Conservation (phyloP, 1,140 invertebrate species). For the Apis florea region DNA sequence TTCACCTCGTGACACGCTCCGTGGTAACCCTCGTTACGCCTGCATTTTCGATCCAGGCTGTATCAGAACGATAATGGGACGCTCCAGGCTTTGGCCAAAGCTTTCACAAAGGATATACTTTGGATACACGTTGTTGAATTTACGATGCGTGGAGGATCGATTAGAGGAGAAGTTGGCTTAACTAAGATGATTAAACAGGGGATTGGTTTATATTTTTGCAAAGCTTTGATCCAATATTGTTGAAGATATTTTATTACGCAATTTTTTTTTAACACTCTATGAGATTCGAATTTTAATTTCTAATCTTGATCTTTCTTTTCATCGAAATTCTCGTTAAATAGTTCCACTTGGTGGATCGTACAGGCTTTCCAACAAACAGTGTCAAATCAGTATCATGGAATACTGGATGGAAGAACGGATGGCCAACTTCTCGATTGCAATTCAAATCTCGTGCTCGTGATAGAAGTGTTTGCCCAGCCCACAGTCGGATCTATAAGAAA, state of each 20-base stretch:
- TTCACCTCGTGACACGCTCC: conserved; percentile 33
- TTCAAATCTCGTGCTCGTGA: neutral
- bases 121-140: neutral
- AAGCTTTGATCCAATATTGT: too few relatives aligned
- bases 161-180: too few relatives aligned
- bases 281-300: too few relatives aligned
- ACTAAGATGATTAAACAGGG: too few relatives aligned
- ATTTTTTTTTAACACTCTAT: too few relatives aligned
- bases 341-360: too few relatives aligned
- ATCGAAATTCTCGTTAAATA: too few relatives aligned
- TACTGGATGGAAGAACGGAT: conserved; percentile 8
- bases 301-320: too few relatives aligned
- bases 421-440: conserved; percentile 8
- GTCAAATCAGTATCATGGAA: neutral
- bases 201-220: too few relatives aligned
- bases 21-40: neutral
- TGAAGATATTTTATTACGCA: too few relatives aligned
- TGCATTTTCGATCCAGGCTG: conserved; percentile 9
- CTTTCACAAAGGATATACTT: neutral
- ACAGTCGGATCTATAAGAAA: conserved; percentile 7
- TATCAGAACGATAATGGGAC: conserved; percentile 6
- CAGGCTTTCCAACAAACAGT: neutral
- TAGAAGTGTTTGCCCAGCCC: conserved; percentile 20
- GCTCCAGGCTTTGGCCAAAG: neutral
- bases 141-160: too few relatives aligned